phyloP scores from a whole-genome alignment of 2,888 invertebrate genomes.

The Agrotis segetum region DNA sequence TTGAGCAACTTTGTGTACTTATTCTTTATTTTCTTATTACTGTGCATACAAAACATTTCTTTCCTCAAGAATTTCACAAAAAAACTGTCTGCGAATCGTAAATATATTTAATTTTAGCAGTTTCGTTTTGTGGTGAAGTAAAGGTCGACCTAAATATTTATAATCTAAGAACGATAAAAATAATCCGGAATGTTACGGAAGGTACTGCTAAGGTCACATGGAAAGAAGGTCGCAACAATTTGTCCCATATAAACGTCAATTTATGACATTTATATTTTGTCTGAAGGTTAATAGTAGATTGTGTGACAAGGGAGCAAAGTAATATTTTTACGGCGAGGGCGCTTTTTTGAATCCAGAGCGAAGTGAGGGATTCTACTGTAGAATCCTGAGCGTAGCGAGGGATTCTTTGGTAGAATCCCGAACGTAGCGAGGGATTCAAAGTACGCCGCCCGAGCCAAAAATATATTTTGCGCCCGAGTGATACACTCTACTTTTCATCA shows the following conservation, averaged over 20 bases:
- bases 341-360: too few species aligned
- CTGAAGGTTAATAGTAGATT: too few species aligned
- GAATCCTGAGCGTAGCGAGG: too few species aligned
- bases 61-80: constrained; percentile 50
- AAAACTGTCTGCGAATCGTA: constrained; percentile 55
- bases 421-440: too few species aligned
- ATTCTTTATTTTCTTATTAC: constrained; percentile 15
- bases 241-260: constrained; percentile 28
- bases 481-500: too few species aligned
- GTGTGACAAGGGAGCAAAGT: too few species aligned
- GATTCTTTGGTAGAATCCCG: too few species aligned
- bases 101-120: constrained; percentile 56
- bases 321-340: too few species aligned
- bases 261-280: constrained; percentile 18
- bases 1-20: not conserved
- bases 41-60: constrained; percentile 35
- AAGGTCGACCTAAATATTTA: constrained; percentile 62
- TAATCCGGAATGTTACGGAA: constrained; percentile 63
- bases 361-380: too few species aligned
- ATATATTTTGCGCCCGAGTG: too few species aligned
- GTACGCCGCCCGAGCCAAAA: too few species aligned
- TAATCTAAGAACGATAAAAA: constrained; percentile 58
- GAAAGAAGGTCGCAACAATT: constrained; percentile 34
- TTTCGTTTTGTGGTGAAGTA: constrained; percentile 40
- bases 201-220: constrained; percentile 56